Base-by-base conservation (phyloP, 2,888 invertebrate species). In the Ormyrus rosae region DNA sequence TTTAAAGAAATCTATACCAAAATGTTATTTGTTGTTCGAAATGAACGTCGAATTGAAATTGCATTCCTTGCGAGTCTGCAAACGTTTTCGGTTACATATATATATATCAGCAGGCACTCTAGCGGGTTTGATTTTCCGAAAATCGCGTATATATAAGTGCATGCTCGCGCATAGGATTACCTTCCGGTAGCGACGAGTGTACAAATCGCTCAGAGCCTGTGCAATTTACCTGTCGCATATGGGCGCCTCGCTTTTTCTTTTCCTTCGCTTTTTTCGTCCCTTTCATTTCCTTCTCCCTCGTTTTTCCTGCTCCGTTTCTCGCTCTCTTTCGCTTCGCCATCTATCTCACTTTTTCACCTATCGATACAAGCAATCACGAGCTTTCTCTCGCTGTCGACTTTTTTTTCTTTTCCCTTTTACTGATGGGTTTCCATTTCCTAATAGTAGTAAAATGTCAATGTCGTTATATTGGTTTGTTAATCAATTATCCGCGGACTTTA, bases 201-300 rank as follows among this genome's bases (percentile, higher is more conserved):
- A 73, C 77, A 77, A 73, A 76, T 73, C 53, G 73, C 69, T 63
- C 64, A 10, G 51, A 67, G 72, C 69, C 64, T 68, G 60, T 46
- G 76, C 80, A 77, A 81, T 81, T 72, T 81, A 73, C 80, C 77
- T 72, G 71, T 69, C 76, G 51, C 34, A 34, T 50, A 50, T 10
- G 51, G 19, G 53, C 45, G 51, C 55, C 56, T 68, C 67, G 70
- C 53, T 67, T 71, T 80, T 75, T 65, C 73, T 63, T 48, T 72
- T 7, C 45, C n/a, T 13, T 5, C 50, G 46, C 13, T 4, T 19
- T 34, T 61, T 13, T 56, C 34, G 34, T 2, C 10, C 34, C 11
- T 11, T 19, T 50, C 51, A 11, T n/a, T 11, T 64, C 70, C 53
- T 19, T 77, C 34, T 58, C 6, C 45, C 34, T 46, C 34, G 34